These are phyloP conservation scores for Sardina pilchardus DNA, from an alignment of 2,113 vertebrate genomes.

Conservation along the genomic window DNA sequence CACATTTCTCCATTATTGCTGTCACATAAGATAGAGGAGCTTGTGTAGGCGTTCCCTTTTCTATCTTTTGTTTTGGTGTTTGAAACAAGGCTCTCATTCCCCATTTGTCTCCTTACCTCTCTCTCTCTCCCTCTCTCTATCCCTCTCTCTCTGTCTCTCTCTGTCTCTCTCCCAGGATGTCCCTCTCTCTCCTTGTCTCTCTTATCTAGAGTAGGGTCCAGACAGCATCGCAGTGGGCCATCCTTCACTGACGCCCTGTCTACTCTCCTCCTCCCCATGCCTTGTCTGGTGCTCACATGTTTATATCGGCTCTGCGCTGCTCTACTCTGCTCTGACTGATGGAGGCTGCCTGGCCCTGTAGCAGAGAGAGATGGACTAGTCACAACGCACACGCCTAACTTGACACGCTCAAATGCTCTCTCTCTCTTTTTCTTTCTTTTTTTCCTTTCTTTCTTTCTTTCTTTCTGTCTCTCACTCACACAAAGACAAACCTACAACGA, in stretches of 20 bases:
- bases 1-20: constrained; percentile 5
- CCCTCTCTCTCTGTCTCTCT: neutral
- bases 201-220: neutral
- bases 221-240: neutral
- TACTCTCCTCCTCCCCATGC: neutral
- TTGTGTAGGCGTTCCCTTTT: constrained; percentile 4
- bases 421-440: no score
- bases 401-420: no score
- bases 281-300: neutral
- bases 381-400: neutral
- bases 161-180: neutral
- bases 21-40: constrained; percentile 2
- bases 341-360: neutral
- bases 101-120: neutral
- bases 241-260: neutral
- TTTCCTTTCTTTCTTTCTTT: no score
- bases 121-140: neutral
- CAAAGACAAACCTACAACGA: no score
- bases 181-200: neutral
- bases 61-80: neutral
- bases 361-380: neutral
- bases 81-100: neutral
- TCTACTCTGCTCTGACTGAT: neutral
- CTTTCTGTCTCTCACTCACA: no score
- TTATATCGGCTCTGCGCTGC: neutral